phyloP scores from a whole-genome alignment of 2,888 invertebrate genomes.

The Plebejus anna region DNA sequence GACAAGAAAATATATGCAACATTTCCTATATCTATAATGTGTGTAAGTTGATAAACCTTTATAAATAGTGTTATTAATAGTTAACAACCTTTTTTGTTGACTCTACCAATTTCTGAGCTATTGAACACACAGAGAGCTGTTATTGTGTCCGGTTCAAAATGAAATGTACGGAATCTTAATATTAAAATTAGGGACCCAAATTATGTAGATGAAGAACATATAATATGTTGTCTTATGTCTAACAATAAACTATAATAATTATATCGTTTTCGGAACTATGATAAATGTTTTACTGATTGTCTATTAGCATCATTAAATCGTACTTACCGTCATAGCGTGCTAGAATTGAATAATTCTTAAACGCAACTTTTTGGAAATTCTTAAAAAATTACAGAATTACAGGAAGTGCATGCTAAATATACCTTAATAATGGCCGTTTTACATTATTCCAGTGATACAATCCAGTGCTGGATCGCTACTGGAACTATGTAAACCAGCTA shows the following conservation, averaged over 20 bases:
- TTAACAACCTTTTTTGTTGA: not conserved
- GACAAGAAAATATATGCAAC: too few species aligned
- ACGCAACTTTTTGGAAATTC: not conserved
- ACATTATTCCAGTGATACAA: too few species aligned
- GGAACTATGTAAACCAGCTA: too few species aligned
- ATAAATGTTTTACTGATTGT: not conserved
- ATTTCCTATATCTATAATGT: too few species aligned
- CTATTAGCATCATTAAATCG: not conserved
- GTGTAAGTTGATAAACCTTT: too few species aligned
- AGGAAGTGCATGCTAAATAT: too few species aligned
- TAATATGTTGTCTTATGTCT: conserved; percentile 23
- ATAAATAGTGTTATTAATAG: not conserved
- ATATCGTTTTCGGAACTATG: not conserved
- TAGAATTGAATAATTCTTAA: not conserved
- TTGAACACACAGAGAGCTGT: conserved; percentile 34
- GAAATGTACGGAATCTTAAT: conserved; percentile 39
- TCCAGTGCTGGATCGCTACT: too few species aligned
- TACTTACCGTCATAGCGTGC: not conserved
- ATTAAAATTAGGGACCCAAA: conserved; percentile 39
- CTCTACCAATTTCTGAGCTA: conserved; percentile 30
- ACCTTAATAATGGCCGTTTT: too few species aligned
- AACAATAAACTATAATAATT: not conserved
- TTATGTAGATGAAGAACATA: conserved; percentile 35
- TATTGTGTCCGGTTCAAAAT: conserved; percentile 31
- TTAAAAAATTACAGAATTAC: not conserved